Conservation (phyloP, 1,140 invertebrate genomes). For the Drosophila lacteicornis region DNA sequence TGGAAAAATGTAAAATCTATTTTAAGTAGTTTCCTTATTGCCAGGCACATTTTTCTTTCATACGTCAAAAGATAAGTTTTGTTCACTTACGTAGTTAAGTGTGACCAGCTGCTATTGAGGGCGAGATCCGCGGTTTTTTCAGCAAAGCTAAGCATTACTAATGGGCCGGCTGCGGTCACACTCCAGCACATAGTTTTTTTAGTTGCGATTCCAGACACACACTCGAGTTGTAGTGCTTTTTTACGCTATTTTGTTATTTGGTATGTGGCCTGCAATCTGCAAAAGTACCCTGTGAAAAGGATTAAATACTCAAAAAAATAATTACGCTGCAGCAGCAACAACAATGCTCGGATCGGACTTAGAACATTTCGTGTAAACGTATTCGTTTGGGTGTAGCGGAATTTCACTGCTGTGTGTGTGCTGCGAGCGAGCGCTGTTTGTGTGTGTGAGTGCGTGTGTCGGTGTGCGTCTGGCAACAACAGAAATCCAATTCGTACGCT, state of each 20-base stretch:
- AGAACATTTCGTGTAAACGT: slow-evolving; percentile 65
- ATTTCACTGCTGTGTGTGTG: slow-evolving; percentile 46
- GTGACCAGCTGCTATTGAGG: no score
- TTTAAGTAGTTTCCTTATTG: no score
- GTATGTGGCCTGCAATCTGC: slow-evolving; percentile 40
- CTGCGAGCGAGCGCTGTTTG: slow-evolving; percentile 2
- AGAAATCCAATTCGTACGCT: slow-evolving; percentile 52
- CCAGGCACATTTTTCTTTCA: no score
- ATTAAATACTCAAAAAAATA: slow-evolving; percentile 14
- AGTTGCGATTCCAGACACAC: slow-evolving; percentile 65
- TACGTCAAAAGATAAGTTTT: no score
- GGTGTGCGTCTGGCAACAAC: slow-evolving; percentile 50
- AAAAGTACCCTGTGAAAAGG: neutral
- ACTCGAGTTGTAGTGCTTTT: slow-evolving; percentile 62
- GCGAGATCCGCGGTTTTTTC: no score
- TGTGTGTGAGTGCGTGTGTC: slow-evolving; percentile 25
- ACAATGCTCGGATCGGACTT: slow-evolving; percentile 44
- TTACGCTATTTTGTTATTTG: slow-evolving; percentile 79
- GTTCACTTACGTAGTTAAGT: no score
- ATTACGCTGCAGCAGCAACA: slow-evolving; percentile 7
- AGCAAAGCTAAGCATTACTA: neutral
- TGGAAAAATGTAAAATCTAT: no score
- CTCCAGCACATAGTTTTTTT: slow-evolving; percentile 54
- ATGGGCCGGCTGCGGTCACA: slow-evolving; percentile 10
- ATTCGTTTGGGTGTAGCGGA: slow-evolving; percentile 62